Percentiles rank a stretch among this genome's conserved stretches.
These are phyloP conservation scores for honey bee (Apis mellifera) DNA, from an alignment of 1,140 invertebrate species.

Conservation along the genomic window DNA sequence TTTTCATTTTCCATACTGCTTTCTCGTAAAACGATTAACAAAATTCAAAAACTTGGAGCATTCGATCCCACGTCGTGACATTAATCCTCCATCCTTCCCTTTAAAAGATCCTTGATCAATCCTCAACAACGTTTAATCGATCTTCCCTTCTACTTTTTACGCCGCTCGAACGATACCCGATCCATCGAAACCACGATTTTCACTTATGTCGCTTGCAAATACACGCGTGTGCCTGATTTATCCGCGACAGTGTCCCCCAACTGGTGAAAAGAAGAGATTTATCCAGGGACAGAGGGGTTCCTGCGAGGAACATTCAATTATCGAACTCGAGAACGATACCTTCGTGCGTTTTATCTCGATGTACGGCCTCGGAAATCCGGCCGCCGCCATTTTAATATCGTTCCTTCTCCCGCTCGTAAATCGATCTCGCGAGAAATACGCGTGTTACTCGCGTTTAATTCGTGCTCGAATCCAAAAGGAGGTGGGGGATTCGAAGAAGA, in stretches of 20 bases:
- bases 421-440: background rate
- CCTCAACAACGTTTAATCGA: no score
- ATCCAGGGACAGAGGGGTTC: background rate
- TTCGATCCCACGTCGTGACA: no score
- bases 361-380: slow-evolving; percentile 1
- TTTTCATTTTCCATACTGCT: slow-evolving; percentile 3
- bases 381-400: slow-evolving; percentile 2
- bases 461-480: no score
- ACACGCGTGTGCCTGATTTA: slow-evolving; percentile 15
- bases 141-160: no score
- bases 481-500: no score
- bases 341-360: background rate
- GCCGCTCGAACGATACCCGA: no score
- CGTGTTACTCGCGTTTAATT: background rate
- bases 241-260: background rate
- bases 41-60: no score
- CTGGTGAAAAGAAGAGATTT: slow-evolving; percentile 1
- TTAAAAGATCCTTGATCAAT: no score
- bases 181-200: background rate
- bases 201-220: background rate
- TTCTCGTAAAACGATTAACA: background rate
- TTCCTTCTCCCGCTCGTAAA: background rate
- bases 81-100: no score
- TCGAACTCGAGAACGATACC: background rate
- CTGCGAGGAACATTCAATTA: slow-evolving; percentile 11